Evolutionary conservation across 2,888 invertebrate species (phyloP).

Genomic region (Andrena trimmerana): DNA sequence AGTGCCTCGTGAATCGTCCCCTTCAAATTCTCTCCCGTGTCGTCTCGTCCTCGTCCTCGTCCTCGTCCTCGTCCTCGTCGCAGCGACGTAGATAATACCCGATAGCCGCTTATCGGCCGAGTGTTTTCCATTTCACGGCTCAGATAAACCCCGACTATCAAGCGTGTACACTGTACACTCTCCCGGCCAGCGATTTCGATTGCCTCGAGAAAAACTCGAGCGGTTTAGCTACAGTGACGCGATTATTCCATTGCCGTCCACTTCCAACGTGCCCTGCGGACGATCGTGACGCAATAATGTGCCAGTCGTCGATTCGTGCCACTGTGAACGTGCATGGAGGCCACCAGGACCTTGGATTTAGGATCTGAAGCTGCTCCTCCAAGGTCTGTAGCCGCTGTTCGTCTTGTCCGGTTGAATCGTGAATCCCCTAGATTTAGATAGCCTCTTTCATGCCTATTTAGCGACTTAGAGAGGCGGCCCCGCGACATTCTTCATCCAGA

Average conservation of each 20-base stretch:
- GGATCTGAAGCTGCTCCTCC: background rate
- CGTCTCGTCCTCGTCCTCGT: background rate
- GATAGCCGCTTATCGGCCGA: slow-evolving; percentile 52
- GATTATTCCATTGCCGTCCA: background rate
- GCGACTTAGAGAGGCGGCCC: background rate
- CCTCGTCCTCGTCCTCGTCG: background rate
- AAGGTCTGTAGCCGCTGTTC: slow-evolving; percentile 33
- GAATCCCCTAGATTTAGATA: too few species aligned
- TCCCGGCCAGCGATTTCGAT: slow-evolving; percentile 10
- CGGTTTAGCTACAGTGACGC: background rate
- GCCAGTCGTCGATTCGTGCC: background rate
- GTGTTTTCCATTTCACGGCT: slow-evolving; percentile 48
- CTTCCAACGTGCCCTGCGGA: background rate
- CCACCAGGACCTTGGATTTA: background rate
- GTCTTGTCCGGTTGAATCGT: too few species aligned
- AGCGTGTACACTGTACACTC: background rate
- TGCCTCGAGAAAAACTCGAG: slow-evolving; percentile 27
- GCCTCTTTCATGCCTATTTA: background rate
- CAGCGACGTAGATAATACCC: slow-evolving; percentile 41
- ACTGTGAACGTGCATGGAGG: background rate
- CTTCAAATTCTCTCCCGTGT: slow-evolving; percentile 1
- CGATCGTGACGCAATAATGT: background rate
- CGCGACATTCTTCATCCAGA: background rate
- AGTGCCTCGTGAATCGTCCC: slow-evolving; percentile 5
- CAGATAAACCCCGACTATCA: slow-evolving; percentile 31